Evolutionary conservation across 2,113 vertebrate species (phyloP).

Genomic region (Aphelocoma coerulescens): DNA sequence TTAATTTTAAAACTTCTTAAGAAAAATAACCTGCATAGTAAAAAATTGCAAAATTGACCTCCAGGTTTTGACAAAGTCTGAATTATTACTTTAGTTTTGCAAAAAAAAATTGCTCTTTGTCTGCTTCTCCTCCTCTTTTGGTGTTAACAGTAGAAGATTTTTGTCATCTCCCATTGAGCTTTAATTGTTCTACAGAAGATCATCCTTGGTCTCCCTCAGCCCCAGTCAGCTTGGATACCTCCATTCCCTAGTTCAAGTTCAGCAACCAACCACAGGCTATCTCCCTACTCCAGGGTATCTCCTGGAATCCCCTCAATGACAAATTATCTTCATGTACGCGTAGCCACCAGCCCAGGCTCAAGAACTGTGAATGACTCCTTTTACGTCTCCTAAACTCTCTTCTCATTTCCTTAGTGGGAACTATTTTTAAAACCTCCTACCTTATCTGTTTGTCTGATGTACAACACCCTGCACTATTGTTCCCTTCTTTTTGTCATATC

Average conservation of each 20-base stretch:
- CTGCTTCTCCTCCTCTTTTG: neutral
- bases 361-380: neutral
- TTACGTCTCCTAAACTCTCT: neutral
- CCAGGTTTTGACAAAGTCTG: neutral
- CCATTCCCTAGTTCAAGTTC: neutral
- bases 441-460: neutral
- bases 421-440: neutral
- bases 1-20: neutral
- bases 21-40: neutral
- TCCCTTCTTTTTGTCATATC: neutral
- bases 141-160: neutral
- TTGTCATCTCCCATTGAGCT: fast-evolving
- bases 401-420: neutral
- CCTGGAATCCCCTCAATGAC: neutral
- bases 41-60: neutral
- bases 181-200: neutral
- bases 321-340: fast-evolving
- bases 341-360: neutral
- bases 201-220: neutral
- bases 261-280: neutral
- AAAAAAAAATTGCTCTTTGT: neutral
- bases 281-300: neutral
- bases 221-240: neutral
- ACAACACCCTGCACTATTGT: neutral
- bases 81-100: neutral